Evolutionary conservation across 2,888 invertebrate genomes (phyloP).

Genomic region (Ophonus ardosiacus): DNA sequence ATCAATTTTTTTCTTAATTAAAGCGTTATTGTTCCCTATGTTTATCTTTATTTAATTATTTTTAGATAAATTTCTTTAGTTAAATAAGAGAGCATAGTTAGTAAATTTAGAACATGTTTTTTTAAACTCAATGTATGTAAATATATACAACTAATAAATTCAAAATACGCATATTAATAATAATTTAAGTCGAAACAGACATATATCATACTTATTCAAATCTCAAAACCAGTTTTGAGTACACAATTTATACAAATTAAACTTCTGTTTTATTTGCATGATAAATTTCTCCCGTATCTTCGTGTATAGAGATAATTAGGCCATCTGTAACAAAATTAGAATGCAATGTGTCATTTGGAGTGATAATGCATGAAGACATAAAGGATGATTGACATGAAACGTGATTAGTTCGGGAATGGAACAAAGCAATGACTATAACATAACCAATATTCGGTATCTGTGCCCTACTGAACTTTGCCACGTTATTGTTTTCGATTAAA

Average conservation of each 20-base stretch:
- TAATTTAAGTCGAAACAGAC: background rate
- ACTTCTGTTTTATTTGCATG: background rate
- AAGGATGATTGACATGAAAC: background rate
- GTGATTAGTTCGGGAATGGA: background rate
- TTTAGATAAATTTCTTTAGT: background rate
- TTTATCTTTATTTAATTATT: no score
- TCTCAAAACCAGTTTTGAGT: background rate
- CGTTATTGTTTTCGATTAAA: background rate
- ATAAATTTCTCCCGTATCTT: no score
- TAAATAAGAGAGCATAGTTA: background rate
- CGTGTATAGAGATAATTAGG: background rate
- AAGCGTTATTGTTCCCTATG: no score
- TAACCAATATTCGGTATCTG: background rate
- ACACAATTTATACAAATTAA: background rate
- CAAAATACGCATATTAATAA: background rate
- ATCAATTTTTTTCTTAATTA: no score
- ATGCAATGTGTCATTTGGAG: background rate
- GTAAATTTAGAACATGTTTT: background rate
- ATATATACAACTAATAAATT: background rate
- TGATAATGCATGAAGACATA: background rate
- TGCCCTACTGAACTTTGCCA: background rate
- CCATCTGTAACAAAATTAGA: background rate
- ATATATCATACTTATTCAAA: background rate
- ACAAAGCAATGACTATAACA: background rate
- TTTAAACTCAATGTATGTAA: no score